These are phyloP conservation scores for Rachycentron canadum DNA, from an alignment of 2,797 vertebrate species.

Conservation along the genomic window DNA sequence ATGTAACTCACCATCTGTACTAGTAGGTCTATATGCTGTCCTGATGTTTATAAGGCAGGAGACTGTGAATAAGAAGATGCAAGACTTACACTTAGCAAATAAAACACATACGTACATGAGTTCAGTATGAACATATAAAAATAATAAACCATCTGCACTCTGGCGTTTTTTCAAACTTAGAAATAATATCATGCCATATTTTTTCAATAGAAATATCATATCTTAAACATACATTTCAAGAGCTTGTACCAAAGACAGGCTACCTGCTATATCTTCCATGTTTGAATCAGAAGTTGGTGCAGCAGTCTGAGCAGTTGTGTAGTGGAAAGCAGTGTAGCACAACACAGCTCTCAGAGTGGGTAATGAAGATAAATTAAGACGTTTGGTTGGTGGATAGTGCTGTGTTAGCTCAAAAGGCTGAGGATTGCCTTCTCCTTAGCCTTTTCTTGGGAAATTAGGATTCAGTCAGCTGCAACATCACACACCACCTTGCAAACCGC, in stretches of 20 bases:
- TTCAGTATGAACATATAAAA: background rate
- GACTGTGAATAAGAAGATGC: conserved; percentile 21
- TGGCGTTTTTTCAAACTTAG: background rate
- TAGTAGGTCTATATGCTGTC: conserved; percentile 50
- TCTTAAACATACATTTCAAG: conserved; percentile 1
- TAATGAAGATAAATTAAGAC: conserved; percentile 86
- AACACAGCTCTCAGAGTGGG: conserved; percentile 63
- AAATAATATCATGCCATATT: conserved; percentile 16
- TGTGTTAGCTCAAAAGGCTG: conserved; percentile 70
- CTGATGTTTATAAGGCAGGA: conserved; percentile 31
- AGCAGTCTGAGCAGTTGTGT: conserved; percentile 39
- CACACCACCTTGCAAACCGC: conserved; percentile 70
- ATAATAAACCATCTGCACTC: conserved; percentile 1
- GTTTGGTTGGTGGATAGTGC: conserved; percentile 70
- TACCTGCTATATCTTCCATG: conserved; percentile 8
- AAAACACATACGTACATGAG: conserved; percentile 23
- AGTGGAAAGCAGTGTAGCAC: conserved; percentile 68
- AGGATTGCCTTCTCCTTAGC: conserved; percentile 69
- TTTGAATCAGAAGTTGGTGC: conserved; percentile 47
- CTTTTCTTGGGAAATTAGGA: conserved; percentile 75
- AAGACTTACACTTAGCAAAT: conserved; percentile 19
- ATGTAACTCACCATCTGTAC: conserved; percentile 80
- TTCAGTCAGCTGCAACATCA: conserved; percentile 71
- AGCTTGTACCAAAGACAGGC: conserved; percentile 6
- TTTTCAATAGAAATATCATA: conserved; percentile 3